phyloP scores from a whole-genome alignment of 2,797 vertebrate species.

The Myotis myotis region DNA sequence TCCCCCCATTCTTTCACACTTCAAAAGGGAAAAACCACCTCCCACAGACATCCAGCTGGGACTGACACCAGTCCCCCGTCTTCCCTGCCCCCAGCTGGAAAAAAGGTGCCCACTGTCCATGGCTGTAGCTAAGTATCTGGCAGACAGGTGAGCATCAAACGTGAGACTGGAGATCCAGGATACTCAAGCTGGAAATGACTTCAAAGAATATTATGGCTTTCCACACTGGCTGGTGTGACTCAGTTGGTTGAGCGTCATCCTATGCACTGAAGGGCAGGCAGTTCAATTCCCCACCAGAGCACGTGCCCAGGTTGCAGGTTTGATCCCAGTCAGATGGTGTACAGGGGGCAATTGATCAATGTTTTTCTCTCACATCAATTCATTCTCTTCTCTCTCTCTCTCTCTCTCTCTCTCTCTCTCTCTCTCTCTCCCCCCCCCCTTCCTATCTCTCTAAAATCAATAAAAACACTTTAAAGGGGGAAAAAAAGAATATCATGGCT shows the following conservation, averaged over 20 bases:
- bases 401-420: too few species aligned
- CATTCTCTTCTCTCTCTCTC: background rate
- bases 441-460: background rate
- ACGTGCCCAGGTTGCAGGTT: background rate
- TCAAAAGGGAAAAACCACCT: background rate
- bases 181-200: background rate
- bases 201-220: slow-evolving; percentile 29
- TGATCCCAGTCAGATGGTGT: background rate
- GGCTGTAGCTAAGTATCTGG: background rate
- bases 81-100: background rate
- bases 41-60: background rate
- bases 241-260: background rate
- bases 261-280: background rate
- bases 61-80: background rate
- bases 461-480: background rate
- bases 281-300: background rate
- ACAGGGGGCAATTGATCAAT: background rate
- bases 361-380: background rate
- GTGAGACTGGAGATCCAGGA: background rate
- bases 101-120: background rate
- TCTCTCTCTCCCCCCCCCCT: too few species aligned
- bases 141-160: background rate
- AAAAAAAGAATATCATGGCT: background rate
- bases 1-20: slow-evolving; percentile 22
- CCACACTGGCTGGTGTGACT: background rate